Base-by-base conservation (phyloP, 2,113 vertebrate species). In the Poicephalus gulielmi region DNA sequence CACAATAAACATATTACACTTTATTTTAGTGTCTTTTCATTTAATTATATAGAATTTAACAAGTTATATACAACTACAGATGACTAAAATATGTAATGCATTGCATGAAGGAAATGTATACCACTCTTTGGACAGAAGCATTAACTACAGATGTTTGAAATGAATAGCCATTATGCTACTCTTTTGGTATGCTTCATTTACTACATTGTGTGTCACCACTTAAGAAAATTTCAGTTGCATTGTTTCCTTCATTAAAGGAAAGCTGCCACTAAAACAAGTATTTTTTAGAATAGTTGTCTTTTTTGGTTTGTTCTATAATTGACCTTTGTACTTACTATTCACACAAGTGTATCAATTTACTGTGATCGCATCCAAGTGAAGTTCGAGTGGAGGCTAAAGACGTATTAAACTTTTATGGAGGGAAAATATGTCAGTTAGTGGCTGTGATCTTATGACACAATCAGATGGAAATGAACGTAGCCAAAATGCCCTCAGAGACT, bases 351-450 rank as follows among this genome's bases (percentile, higher is more conserved):
- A 49, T n/a, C 53, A 60, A 74, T 33, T 91, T 70, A 80, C 68
- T 89, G 52, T 14, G 5, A 82, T 77, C 53, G 92, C 50, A 39
- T 92, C 52, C 55, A 90, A 90, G 74, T 22, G 60, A 92, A 94
- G 83, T 84, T 95, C 39, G 20, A 90, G 67, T 41, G 17, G 27
- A 66, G 74, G 74, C 69, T 95, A 96, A 96, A 1, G 63, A 87
- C 46, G 25, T 76, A 82, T 96, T 96, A 86, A 90, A 92, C 28
- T 71, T 96, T 91, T 86, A 93, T 70, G 12, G 69, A 82, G 19
- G 31, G 76, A 91, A 94, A 90, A 78, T 92, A 80, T 24, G 39
- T 55, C n/a, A 83, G 70, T 64, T 88, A 86, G 73, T 73, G 71
- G n/a, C 78, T 87, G 47, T 90, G 71, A 94, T 82, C 74, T 90